Evolutionary conservation across 30 jellyfish, hydroid and myxozoan genomes (phyloP), one percentile per base, ranked within the genome.

Genomic region (Catostylus mosaicus): DNA sequence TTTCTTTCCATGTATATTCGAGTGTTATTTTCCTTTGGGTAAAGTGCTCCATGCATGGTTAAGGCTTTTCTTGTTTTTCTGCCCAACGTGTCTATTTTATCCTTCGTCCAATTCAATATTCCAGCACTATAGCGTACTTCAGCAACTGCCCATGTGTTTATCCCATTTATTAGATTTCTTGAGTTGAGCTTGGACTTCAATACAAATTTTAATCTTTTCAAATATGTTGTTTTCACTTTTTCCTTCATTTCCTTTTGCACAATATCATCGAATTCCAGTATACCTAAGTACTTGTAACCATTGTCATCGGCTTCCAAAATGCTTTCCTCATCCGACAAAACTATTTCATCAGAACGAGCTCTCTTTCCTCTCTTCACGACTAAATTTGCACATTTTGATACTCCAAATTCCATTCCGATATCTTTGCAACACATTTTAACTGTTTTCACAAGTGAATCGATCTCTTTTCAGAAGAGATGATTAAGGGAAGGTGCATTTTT

Each of bases 221-320:
- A 22, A 50, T 74, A 74, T 50, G 57, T 52, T 50, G 57, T 52
- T 50, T 74, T 74, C 75, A 74, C 54, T 48, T 74, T 50, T 74
- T 74, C 86, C 86, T 74, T 74, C 75, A 74, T 64, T 64, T 23
- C 48, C 76, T 64, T 64, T 7, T 64, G 76, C 76, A 19, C 27
- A 46, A 56, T 70, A 34, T 70, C 36, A 38, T 70, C 69, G 68
- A 70, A 5, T 70, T 70, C 77, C 36, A 70, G 34, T 32, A 43
- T 43, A 43, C 56, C 56, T 43, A 43, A 43, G 16, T 59, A 59
- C 38, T 27, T 59, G 38, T 59, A 23, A 1, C 71, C 71, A 1
- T 26, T 37, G 0, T 59, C 71, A n/a, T 4, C 19, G 2, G 11
- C 10, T 27, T n/a, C 12, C 40, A 3, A 16, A 23, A 27, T 59